Evolutionary conservation across 2,797 vertebrate genomes (phyloP), one percentile per base, ranked within the genome.

Genomic region (Propithecus deckenii): DNA sequence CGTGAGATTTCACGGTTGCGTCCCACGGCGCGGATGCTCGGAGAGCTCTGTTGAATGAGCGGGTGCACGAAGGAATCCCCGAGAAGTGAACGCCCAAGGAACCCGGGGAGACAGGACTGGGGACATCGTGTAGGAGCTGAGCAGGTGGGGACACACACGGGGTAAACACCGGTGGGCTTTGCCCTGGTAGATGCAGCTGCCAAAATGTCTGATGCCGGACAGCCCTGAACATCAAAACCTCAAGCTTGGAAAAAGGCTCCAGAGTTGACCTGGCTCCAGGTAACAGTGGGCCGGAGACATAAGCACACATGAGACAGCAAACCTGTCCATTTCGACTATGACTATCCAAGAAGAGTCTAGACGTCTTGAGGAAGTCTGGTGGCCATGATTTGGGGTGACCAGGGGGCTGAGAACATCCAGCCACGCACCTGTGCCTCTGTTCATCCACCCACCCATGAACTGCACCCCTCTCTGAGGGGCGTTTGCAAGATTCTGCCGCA

Each of bases 21-120:
- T 14, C 38, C 15, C 48, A 23, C 9, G 67, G 48, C 8, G 35
- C 1, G 7, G 35, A 50, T 2, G 25, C 4, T 25, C 20, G 8
- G 23, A 50, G 28, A 20, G 48, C 22, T 50, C 13, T 41, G 38
- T 14, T 20, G 38, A 28, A 12, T 1, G 50, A 43, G 35, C 5
- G 30, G 17, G 3, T 1, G 5, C n/a, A 4, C 4, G 18, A 7
- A 57, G 30, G 38, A 69, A 13, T n/a, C 35, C 17, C 7, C 4
- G 10, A 69, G 23, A 69, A 25, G 14, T 15, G 25, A 14, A 22
- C 22, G 1, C 3, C 1, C 20, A 46, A 25, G 10, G 61, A 25
- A 18, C 13, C 2, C n/a, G 63, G 48, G 63, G 1, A 43, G 50
- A 18, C 22, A 18, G 32, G 38, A 8, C 5, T 8, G 35, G 41